Evolutionary conservation across 2,888 invertebrate genomes (phyloP), one percentile per base, ranked within the genome.

Genomic region (Pomacea canaliculata): DNA sequence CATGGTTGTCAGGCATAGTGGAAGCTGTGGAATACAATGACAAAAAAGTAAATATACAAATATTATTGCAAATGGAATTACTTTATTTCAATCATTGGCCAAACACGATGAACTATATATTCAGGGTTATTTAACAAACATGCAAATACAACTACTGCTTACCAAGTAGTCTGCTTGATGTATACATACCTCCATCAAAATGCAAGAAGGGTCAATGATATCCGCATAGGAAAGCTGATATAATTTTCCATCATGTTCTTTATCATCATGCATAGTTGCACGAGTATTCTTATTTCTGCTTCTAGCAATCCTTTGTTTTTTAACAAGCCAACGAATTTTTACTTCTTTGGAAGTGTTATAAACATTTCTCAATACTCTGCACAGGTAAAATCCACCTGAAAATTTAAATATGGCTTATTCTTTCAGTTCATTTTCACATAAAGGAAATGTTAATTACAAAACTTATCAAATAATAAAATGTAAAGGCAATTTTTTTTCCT

Each of bases 151-250:
- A 63, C 10, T 66, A 68, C 2, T 27, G 19, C 48, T 16, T 13
- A 27, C 68, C 48, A 19, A 48, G 7, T 68, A 37, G 10, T 46
- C 68, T 46, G 48, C 94, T 94, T 79, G 94, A 94, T 66, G 94
- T 92, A 23, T 23, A 85, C 94, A 94, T 37, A 37, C 73, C 93
- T 92, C 89, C 96, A 91, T 84, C 94, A 95, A 81, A 96, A 80
- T 71, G 78, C 75, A 76, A 16, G 76, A 80, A 51, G 79, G 80
- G 68, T 80, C 82, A 16, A 95, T 96, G 81, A 93, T 92, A 89
- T 96, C 96, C 91, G 95, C 96, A 91, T 96, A 96, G 91, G 96
- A 96, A 0, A 96, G 95, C 76, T 94, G 94, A 91, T 95, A 96
- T 2, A 94, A 93, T 82, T 81, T 73, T 83, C 82, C 74, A 79